phyloP scores from a whole-genome alignment of 1,140 invertebrate species.

The Spodoptera litura region DNA sequence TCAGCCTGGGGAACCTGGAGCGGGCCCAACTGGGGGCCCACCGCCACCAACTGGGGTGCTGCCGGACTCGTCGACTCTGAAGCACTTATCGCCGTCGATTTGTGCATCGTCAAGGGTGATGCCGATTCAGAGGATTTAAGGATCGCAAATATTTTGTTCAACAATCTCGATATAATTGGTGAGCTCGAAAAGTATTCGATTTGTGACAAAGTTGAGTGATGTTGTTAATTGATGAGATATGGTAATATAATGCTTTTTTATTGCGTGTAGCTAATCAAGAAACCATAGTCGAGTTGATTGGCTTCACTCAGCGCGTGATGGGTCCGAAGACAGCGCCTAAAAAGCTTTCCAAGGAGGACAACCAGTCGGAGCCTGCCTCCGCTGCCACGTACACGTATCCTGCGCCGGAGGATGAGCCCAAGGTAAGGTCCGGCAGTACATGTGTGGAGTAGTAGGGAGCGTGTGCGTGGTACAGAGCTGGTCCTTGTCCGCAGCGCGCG shows the following conservation, averaged over 20 bases:
- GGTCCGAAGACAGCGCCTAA: constrained; percentile 54
- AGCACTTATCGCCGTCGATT: constrained; percentile 94
- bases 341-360: constrained; percentile 29
- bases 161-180: constrained; percentile 97
- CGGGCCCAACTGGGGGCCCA: constrained; percentile 50
- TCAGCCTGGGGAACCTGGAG: constrained; percentile 47
- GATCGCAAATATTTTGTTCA: constrained; percentile 95
- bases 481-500: constrained; percentile 45
- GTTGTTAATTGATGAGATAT: not conserved
- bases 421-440: constrained; percentile 42
- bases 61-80: constrained; percentile 89
- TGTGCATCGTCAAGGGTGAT: constrained; percentile 90
- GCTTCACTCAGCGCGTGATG: constrained; percentile 92
- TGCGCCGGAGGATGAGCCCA: constrained; percentile 51
- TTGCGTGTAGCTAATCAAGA: constrained; percentile 93
- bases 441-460: not conserved
- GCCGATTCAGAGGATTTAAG: constrained; percentile 89
- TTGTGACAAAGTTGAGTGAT: not conserved
- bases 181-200: constrained; percentile 54
- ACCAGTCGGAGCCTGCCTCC: constrained; percentile 29
- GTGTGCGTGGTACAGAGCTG: not conserved
- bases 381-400: constrained; percentile 41
- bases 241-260: constrained; percentile 18
- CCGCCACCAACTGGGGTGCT: constrained; percentile 61
- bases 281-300: constrained; percentile 96